phyloP scores from a whole-genome alignment of 2,888 invertebrate species.

The Plebejus melissa region DNA sequence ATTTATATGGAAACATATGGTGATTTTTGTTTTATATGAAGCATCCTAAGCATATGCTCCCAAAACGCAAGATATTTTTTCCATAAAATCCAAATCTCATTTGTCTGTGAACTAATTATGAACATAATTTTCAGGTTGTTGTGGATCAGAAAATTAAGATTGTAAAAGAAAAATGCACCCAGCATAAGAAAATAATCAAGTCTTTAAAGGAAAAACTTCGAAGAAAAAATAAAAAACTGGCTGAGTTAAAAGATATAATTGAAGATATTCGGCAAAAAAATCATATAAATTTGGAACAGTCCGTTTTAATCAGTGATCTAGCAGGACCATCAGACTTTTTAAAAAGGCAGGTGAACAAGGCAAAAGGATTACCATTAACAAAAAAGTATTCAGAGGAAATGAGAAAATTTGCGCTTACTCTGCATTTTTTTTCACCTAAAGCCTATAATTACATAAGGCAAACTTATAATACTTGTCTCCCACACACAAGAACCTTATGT shows the following conservation, averaged over 20 bases:
- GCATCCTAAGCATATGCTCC: no score
- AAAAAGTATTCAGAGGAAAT: slow-evolving; percentile 17
- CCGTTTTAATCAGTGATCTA: not conserved
- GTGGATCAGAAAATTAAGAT: slow-evolving; percentile 1
- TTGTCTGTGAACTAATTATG: no score
- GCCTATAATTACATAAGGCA: not conserved
- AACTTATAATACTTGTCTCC: slow-evolving; percentile 25
- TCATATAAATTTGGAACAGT: not conserved
- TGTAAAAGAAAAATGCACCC: not conserved
- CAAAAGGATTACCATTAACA: slow-evolving; percentile 4
- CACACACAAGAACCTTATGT: slow-evolving; percentile 25
- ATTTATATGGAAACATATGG: no score
- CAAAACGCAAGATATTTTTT: no score
- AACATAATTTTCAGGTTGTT: no score
- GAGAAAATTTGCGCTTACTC: not conserved
- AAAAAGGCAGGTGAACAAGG: slow-evolving; percentile 8
- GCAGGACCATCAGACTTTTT: not conserved
- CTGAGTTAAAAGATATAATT: slow-evolving; percentile 13
- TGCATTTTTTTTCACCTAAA: no score
- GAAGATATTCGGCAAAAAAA: slow-evolving; percentile 13
- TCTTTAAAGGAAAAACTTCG: slow-evolving; percentile 13
- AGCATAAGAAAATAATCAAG: slow-evolving; percentile 15
- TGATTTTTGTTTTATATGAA: no score
- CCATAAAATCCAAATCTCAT: no score
- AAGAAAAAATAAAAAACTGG: slow-evolving; percentile 17